phyloP scores from a whole-genome alignment of 92 coral and sea anemone genomes.

The Bergia sp. region DNA sequence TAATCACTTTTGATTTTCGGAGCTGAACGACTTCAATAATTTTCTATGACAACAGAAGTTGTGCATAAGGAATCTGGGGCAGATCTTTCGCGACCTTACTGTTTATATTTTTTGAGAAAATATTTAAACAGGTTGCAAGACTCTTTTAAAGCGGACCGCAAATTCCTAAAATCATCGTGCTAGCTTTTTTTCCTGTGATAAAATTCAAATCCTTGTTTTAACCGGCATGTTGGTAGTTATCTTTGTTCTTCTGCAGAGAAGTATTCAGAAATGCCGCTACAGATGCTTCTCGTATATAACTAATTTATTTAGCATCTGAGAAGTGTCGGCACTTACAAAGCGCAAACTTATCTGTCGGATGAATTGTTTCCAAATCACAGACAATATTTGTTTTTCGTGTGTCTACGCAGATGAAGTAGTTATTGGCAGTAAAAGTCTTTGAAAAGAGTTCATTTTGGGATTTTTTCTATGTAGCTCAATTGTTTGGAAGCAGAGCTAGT shows the following conservation, averaged over 20 bases:
- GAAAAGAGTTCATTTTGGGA: neutral
- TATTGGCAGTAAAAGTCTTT: constrained; percentile 11
- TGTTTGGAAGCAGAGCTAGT: neutral
- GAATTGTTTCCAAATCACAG: constrained; percentile 46
- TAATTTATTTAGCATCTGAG: constrained; percentile 45
- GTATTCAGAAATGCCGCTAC: neutral
- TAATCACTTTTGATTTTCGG: neutral
- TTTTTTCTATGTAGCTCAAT: neutral
- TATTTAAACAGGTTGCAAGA: constrained; percentile 13
- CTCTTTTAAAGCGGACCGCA: constrained; percentile 1
- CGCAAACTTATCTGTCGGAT: constrained; percentile 38
- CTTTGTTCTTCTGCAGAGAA: constrained; percentile 8
- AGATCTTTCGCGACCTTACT: constrained; percentile 15
- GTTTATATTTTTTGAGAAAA: constrained; percentile 36
- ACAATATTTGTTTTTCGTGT: constrained; percentile 45
- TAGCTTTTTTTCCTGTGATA: neutral
- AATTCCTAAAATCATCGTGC: neutral
- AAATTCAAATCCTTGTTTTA: neutral
- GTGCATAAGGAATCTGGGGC: neutral
- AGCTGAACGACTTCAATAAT: neutral
- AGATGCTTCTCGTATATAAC: constrained; percentile 24
- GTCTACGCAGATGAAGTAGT: constrained; percentile 24
- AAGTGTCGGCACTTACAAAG: constrained; percentile 41
- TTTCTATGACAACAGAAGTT: neutral
- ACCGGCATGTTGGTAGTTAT: constrained; percentile 11